These are phyloP conservation scores for Moxostoma hubbsi DNA, from an alignment of 2,797 vertebrate species.

Conservation along the genomic window DNA sequence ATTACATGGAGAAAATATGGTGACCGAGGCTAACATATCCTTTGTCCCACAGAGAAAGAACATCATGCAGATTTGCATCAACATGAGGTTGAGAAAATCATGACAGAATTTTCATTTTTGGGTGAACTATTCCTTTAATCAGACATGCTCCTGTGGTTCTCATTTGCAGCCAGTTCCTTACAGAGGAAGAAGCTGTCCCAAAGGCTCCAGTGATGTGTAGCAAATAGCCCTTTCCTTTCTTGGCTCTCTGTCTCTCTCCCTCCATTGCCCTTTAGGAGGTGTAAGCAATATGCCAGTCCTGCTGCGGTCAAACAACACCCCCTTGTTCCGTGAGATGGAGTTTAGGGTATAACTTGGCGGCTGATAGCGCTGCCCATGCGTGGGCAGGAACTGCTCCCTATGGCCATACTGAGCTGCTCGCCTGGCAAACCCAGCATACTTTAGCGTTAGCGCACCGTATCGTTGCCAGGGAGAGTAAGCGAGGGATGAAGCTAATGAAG, in stretches of 20 bases:
- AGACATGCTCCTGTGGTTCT: constrained; percentile 48
- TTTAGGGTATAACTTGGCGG: constrained; percentile 26
- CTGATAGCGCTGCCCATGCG: constrained; percentile 25
- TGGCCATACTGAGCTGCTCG: constrained; percentile 33
- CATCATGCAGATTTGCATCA: no score
- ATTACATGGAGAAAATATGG: no score
- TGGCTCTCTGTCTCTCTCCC: constrained; percentile 24
- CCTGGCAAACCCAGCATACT: constrained; percentile 24
- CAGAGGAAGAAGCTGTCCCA: constrained; percentile 43
- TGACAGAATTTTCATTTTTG: no score
- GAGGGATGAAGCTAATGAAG: constrained; percentile 37
- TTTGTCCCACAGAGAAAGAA: no score
- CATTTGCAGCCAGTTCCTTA: constrained; percentile 40
- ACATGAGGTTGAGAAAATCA: no score
- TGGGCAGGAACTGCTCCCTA: constrained; percentile 39
- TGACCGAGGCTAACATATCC: no score
- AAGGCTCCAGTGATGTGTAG: constrained; percentile 45
- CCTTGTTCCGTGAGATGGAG: constrained; percentile 39
- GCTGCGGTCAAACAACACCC: constrained; percentile 41
- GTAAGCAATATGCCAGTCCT: constrained; percentile 48
- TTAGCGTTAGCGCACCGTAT: constrained; percentile 7
- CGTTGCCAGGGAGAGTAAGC: constrained; percentile 30
- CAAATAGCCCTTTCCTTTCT: constrained; percentile 40
- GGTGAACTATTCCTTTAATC: constrained; percentile 10
- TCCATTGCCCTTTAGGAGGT: constrained; percentile 31